Percentiles rank a stretch among this genome's conserved stretches.
Conservation (phyloP, 2,888 invertebrate species). For the Leptogaster cylindrica region DNA sequence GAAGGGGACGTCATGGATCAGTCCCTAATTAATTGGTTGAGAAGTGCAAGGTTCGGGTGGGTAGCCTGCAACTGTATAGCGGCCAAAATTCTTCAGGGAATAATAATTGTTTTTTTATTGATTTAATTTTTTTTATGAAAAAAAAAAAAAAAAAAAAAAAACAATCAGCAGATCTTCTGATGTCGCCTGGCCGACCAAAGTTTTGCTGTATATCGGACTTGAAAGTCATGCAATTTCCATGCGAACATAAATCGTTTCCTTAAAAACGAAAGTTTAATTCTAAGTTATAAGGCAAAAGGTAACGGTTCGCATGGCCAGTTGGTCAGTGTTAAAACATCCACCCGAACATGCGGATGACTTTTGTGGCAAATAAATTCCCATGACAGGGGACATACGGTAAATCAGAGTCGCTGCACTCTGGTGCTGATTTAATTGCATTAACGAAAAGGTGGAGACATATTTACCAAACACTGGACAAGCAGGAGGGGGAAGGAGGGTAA, state of each 20-base stretch:
- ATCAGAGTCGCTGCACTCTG: constrained; percentile 10
- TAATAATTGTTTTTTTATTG: too few species aligned
- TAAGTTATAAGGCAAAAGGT: constrained; percentile 27
- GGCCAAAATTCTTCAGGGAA: constrained; percentile 11
- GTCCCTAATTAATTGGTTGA: constrained; percentile 23
- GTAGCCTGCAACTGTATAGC: not conserved
- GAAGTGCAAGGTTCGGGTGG: not conserved
- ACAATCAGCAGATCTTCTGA: too few species aligned
- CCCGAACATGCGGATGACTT: constrained; percentile 10
- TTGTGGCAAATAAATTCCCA: constrained; percentile 21
- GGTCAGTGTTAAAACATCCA: constrained; percentile 8
- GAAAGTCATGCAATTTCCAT: constrained; percentile 28
- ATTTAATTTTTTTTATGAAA: too few species aligned
- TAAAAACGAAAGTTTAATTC: constrained; percentile 37
- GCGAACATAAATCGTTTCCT: constrained; percentile 20
- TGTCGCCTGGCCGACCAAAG: constrained; percentile 5
- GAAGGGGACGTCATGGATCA: not conserved
- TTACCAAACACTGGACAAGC: too few species aligned
- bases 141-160: too few species aligned
- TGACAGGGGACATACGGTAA: constrained; percentile 23
- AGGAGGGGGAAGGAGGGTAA: too few species aligned
- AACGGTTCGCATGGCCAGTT: constrained; percentile 13
- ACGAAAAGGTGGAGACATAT: constrained; percentile 25
- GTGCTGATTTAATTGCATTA: constrained; percentile 21
- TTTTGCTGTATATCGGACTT: too few species aligned